Evolutionary conservation across 2,113 vertebrate species (phyloP).

Genomic region (Pseudolaguvia tuberculata): DNA sequence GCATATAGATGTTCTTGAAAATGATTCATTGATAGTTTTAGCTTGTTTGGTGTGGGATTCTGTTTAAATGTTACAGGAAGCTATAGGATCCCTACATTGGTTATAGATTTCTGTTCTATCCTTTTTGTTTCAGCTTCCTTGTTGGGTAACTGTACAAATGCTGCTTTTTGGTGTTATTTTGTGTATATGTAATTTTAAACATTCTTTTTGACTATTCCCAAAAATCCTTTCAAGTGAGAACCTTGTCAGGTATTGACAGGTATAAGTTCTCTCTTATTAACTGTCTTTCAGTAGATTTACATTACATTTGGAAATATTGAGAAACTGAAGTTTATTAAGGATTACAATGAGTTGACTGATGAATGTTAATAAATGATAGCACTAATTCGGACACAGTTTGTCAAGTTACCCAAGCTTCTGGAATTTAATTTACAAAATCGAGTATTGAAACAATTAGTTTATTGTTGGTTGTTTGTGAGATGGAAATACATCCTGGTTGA

Average conservation of each 20-base stretch:
- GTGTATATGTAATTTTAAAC: too few relatives aligned
- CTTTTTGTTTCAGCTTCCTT: slow-evolving; percentile 7
- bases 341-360: too few relatives aligned
- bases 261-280: too few relatives aligned
- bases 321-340: background rate
- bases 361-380: too few relatives aligned
- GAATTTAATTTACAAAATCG: background rate
- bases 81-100: background rate
- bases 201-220: background rate
- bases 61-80: background rate
- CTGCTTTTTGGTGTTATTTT: background rate
- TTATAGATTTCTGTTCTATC: background rate
- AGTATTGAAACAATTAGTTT: background rate
- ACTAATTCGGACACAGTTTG: too few relatives aligned
- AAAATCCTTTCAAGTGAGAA: background rate
- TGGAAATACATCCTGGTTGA: background rate
- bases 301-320: too few relatives aligned
- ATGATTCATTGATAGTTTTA: background rate
- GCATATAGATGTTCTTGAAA: background rate
- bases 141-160: background rate
- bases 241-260: background rate
- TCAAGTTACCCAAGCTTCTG: background rate
- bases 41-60: background rate
- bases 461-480: background rate
- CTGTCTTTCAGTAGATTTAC: background rate